phyloP scores from a whole-genome alignment of 2,113 vertebrate genomes.

The Sprattus sprattus region DNA sequence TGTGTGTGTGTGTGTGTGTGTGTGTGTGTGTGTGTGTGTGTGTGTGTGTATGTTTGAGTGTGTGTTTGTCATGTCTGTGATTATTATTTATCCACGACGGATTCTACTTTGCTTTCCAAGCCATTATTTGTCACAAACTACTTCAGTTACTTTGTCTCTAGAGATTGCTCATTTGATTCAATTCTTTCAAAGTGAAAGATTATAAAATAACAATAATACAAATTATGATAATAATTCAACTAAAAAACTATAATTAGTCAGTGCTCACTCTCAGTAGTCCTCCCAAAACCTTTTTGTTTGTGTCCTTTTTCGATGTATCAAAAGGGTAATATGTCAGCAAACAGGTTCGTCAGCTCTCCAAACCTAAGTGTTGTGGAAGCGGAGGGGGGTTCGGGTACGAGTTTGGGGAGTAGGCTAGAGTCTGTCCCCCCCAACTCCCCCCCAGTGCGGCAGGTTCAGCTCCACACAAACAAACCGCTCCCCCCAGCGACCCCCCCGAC shows the following conservation, averaged over 20 bases:
- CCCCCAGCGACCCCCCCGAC: slow-evolving; percentile 34
- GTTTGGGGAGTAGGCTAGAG: slow-evolving; percentile 55
- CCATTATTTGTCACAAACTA: slow-evolving; percentile 40
- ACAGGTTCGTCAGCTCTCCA: slow-evolving; percentile 63
- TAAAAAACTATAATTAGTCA: not conserved
- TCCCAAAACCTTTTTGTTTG: slow-evolving; percentile 49
- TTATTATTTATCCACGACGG: slow-evolving; percentile 40
- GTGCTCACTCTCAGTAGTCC: not conserved
- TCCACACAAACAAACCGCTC: slow-evolving; percentile 53
- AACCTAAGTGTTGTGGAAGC: slow-evolving; percentile 59
- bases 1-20: slow-evolving; percentile 31
- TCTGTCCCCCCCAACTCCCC: slow-evolving; percentile 58
- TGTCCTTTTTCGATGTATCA: slow-evolving; percentile 61
- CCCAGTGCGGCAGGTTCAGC: slow-evolving; percentile 50
- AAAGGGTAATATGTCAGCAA: slow-evolving; percentile 65
- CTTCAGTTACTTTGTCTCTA: slow-evolving; percentile 26
- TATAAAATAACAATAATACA: slow-evolving; percentile 12
- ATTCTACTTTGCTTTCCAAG: slow-evolving; percentile 51
- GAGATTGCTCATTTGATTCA: slow-evolving; percentile 28
- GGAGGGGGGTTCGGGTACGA: slow-evolving; percentile 43
- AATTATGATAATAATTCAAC: not conserved
- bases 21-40: slow-evolving; percentile 15
- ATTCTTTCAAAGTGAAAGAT: slow-evolving; percentile 21
- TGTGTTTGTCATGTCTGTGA: slow-evolving; percentile 29
- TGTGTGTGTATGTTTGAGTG: slow-evolving; percentile 18